These are phyloP conservation scores for Labrus mixtus DNA, from an alignment of 2,113 vertebrate species.

Conservation along the genomic window DNA sequence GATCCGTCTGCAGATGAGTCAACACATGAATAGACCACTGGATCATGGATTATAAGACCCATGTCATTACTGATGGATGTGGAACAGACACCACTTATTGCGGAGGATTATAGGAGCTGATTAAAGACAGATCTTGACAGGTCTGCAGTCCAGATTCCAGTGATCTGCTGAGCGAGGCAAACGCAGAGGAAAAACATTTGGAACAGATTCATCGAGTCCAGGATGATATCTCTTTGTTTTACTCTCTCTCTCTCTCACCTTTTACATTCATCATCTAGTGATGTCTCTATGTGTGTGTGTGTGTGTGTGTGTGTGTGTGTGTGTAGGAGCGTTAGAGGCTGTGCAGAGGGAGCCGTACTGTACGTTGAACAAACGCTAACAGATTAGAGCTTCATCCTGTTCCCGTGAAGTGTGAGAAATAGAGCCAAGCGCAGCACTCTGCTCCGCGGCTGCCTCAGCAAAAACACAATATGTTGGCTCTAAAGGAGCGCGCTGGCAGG, in stretches of 20 bases:
- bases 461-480: conserved; percentile 79
- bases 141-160: conserved; percentile 42
- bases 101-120: conserved; percentile 22
- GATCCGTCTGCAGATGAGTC: background rate
- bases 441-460: conserved; percentile 76
- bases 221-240: conserved; percentile 40
- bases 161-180: conserved; percentile 62
- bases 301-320: conserved; percentile 5
- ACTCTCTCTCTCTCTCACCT: conserved; percentile 7
- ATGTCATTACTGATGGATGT: background rate
- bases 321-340: background rate
- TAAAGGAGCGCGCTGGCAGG: conserved; percentile 48
- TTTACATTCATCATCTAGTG: conserved; percentile 4
- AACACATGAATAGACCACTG: background rate
- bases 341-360: background rate
- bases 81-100: background rate
- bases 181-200: conserved; percentile 35
- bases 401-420: conserved; percentile 63
- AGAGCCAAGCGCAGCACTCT: conserved; percentile 69
- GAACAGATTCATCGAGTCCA: conserved; percentile 7
- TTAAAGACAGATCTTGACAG: conserved; percentile 25
- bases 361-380: conserved; percentile 24
- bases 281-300: background rate
- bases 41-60: background rate
- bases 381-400: conserved; percentile 60